Conservation (phyloP, 2,888 invertebrate species). For the Aelia acuminata region DNA sequence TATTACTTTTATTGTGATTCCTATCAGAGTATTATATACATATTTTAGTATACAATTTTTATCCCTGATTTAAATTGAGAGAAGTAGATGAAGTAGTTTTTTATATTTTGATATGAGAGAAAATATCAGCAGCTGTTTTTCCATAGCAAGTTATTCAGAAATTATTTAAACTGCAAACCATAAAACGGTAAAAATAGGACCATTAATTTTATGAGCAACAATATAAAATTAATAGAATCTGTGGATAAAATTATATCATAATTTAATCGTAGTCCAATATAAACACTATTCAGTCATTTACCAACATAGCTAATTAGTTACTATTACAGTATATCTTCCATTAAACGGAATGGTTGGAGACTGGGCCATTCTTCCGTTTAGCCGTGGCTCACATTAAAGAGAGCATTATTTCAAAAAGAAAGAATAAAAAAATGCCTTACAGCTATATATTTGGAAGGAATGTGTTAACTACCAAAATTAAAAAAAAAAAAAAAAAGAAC, state of each 20-base stretch:
- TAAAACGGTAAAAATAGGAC: not conserved
- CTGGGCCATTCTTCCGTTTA: too few species aligned
- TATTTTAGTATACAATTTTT: too few species aligned
- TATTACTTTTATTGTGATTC: not conserved
- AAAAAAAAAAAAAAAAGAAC: too few species aligned
- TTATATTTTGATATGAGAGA: not conserved
- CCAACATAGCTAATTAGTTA: not conserved
- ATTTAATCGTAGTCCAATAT: not conserved
- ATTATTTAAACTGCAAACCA: not conserved
- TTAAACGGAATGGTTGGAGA: too few species aligned
- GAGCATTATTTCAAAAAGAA: too few species aligned
- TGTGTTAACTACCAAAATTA: too few species aligned
- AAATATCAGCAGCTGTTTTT: not conserved
- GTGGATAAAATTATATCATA: not conserved
- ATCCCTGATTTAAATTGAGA: too few species aligned
- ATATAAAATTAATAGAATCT: not conserved
- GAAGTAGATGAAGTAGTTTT: not conserved
- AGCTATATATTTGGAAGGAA: too few species aligned
- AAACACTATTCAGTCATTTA: conserved; percentile 21
- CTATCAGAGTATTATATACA: too few species aligned
- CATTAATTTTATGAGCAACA: not conserved
- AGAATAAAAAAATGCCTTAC: too few species aligned
- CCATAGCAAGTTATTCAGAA: not conserved
- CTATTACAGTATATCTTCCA: not conserved
- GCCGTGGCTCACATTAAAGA: too few species aligned